A percentile compares a stretch with the other conserved stretches of the same genome.
Evolutionary conservation across 2,888 invertebrate genomes (phyloP).

Genomic region (Hyposoter dolosus): DNA sequence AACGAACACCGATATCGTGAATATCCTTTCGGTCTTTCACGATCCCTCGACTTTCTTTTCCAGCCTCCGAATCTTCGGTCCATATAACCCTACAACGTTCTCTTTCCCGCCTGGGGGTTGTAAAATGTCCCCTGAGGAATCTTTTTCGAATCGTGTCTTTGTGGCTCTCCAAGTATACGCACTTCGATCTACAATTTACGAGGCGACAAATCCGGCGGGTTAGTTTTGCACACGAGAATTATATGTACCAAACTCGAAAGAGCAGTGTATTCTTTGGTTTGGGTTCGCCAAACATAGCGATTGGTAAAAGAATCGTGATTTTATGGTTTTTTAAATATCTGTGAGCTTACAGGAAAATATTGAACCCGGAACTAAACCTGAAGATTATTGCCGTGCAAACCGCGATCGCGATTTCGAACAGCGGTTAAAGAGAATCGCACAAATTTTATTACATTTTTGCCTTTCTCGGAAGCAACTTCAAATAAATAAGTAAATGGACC

Average conservation of each 20-base stretch:
- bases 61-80: conserved; percentile 7
- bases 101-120: conserved; percentile 11
- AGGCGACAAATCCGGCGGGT: conserved; percentile 58
- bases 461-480: neutral
- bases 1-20: conserved; percentile 52
- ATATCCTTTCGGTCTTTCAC: conserved; percentile 59
- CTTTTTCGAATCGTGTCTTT: conserved; percentile 22
- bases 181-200: conserved; percentile 63
- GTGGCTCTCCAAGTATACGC: conserved; percentile 1
- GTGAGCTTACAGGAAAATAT: neutral
- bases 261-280: neutral
- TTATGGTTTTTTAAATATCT: neutral
- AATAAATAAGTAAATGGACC: neutral
- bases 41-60: conserved; percentile 25
- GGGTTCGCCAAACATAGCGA: neutral
- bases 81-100: conserved; percentile 2
- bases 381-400: neutral
- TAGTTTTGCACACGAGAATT: conserved; percentile 47
- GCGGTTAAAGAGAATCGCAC: neutral
- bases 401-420: no score
- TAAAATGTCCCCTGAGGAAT: conserved; percentile 48
- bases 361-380: neutral
- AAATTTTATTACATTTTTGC: neutral
- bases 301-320: neutral
- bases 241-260: conserved; percentile 6